Evolutionary conservation across 2,888 invertebrate species (phyloP).

Genomic region (Mythimna vitellina): DNA sequence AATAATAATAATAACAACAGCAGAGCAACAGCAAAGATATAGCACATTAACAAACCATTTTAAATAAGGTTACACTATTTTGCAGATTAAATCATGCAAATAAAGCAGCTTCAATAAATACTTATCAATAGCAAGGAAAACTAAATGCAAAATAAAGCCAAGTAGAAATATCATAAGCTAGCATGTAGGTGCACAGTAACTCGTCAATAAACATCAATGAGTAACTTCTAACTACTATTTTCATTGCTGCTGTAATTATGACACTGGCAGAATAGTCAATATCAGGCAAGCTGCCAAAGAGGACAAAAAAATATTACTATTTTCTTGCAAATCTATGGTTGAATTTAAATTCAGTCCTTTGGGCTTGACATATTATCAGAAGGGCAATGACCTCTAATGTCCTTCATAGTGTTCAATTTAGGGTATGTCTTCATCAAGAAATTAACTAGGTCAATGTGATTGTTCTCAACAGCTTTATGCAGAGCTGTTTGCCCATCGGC

Average conservation of each 20-base stretch:
- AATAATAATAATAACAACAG: conserved; percentile 52
- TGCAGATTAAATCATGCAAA: conserved; percentile 39
- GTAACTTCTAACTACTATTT: conserved; percentile 3
- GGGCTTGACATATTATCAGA: conserved; percentile 40
- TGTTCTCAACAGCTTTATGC: conserved; percentile 93
- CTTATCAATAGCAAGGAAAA: conserved; percentile 35
- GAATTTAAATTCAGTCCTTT: conserved; percentile 35
- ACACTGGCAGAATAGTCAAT: no score
- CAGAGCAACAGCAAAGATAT: conserved; percentile 49
- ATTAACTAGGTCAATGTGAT: conserved; percentile 84
- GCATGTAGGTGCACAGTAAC: conserved; percentile 23
- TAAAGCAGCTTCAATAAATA: conserved; percentile 29
- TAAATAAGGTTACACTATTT: conserved; percentile 31
- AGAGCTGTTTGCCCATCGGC: conserved; percentile 95
- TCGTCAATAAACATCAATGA: conserved; percentile 13
- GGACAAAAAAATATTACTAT: background rate
- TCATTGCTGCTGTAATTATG: background rate
- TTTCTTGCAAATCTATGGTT: conserved; percentile 9
- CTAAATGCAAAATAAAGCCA: conserved; percentile 26
- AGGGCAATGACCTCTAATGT: conserved; percentile 84
- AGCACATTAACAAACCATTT: conserved; percentile 43
- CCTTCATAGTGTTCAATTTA: conserved; percentile 76
- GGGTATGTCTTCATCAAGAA: conserved; percentile 82
- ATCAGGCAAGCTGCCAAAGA: no score
- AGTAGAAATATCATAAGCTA: conserved; percentile 17